Evolutionary conservation across 2,797 vertebrate genomes (phyloP), one percentile per base, ranked within the genome.

Genomic region (Nothura maculosa): DNA sequence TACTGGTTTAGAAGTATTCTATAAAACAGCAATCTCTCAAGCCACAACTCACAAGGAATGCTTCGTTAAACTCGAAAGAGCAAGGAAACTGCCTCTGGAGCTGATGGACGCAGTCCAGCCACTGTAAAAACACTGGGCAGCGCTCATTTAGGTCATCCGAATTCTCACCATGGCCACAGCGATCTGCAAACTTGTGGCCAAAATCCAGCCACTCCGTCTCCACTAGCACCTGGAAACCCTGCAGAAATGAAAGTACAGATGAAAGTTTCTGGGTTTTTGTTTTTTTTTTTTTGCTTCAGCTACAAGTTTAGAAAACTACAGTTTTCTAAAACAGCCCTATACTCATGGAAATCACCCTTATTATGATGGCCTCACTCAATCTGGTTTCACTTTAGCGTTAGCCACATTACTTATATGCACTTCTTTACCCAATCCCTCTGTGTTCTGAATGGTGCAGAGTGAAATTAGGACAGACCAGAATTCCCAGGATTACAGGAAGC

Each of bases 1-100:
- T 40, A 66, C 13, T 47, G 43, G 48, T n/a, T 69, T 32, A 83
- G 61, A 43, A 88, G 85, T 48, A 72, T 40, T 48, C 58, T 21
- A 28, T 8, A 91, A 61, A 70, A 25, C 63, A 91, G 55, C 67
- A 94, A 43, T 10, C 63, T 79, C 85, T 75, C 50, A 92, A 91
- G 73, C 89, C 81, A 82, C 89, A 83, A 98, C 98, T 98, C 93
- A 99, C 99, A 98, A 99, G 98, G 97, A 99, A 99, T 98, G 99
- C 99, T 98, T 99, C 99, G 15, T 99, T 99, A 94, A 99, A 99
- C 97, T 99, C 99, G 90, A 99, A 99, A 94, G 99, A 99, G 97
- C 99, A 99, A n/a, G 99, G 99, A 96, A 99, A 99, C 96, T 99
- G 99, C 96, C 99, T 98, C 97, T 99, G 99, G 95, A 99, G 98